Conservation (phyloP, 2,888 invertebrate genomes). For the Lutraria lutraria region DNA sequence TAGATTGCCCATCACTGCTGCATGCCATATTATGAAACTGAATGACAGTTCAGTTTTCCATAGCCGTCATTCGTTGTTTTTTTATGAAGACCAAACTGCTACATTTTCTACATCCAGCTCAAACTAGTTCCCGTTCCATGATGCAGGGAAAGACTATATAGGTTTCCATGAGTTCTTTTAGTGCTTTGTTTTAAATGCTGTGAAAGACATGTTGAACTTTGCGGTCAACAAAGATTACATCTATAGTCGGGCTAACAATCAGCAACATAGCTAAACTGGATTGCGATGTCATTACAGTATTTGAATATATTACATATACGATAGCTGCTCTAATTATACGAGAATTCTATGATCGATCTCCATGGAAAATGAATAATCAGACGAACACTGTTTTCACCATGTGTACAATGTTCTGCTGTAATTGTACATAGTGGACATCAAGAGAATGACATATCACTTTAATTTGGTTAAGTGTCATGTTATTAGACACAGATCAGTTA, state of each 20-base stretch:
- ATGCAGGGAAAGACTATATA: too few relatives aligned
- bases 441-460: background rate
- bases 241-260: background rate
- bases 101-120: too few relatives aligned
- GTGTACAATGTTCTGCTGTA: background rate
- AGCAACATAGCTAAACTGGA: conserved; percentile 1
- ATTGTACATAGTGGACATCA: background rate
- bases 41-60: too few relatives aligned
- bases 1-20: too few relatives aligned
- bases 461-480: background rate
- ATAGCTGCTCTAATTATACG: conserved; percentile 6
- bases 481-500: background rate
- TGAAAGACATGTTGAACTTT: background rate
- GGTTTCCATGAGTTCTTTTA: too few relatives aligned
- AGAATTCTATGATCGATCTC: background rate
- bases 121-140: too few relatives aligned
- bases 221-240: background rate
- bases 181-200: too few relatives aligned
- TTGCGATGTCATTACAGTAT: background rate
- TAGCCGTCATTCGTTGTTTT: too few relatives aligned
- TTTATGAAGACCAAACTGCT: too few relatives aligned
- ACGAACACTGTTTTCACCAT: background rate
- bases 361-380: conserved; percentile 8
- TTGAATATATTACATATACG: background rate
- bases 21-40: too few relatives aligned